These are phyloP conservation scores for Sitta europaea DNA, from an alignment of 2,113 vertebrate genomes.

Conservation along the genomic window DNA sequence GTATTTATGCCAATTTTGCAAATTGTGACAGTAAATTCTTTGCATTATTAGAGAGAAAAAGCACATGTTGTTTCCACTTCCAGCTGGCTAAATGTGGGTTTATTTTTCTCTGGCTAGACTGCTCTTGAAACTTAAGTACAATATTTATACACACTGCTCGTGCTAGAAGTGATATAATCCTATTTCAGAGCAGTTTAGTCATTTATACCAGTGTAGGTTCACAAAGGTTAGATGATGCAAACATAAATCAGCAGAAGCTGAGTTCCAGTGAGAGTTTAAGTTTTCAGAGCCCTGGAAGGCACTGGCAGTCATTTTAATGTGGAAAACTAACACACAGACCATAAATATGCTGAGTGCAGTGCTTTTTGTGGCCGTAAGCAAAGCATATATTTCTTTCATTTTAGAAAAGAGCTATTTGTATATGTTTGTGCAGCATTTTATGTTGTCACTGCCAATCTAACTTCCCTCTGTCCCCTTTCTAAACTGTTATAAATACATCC, in stretches of 20 bases:
- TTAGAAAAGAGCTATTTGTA: background rate
- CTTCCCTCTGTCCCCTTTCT: background rate
- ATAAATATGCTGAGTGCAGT: conserved; percentile 7
- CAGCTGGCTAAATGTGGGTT: background rate
- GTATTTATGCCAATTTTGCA: background rate
- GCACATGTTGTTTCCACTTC: background rate
- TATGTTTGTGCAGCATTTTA: background rate
- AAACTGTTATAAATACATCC: background rate
- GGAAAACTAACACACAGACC: background rate
- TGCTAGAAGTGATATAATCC: conserved; percentile 1
- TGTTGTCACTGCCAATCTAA: background rate
- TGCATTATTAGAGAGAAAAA: background rate
- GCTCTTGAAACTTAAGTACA: background rate
- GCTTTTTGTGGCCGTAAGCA: background rate
- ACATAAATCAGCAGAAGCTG: background rate
- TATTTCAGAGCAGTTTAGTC: conserved; percentile 41
- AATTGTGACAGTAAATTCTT: background rate
- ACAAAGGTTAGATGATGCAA: conserved; percentile 29
- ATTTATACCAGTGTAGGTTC: background rate
- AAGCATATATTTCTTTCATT: background rate
- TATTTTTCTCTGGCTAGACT: background rate
- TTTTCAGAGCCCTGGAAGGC: conserved; percentile 53
- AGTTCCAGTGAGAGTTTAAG: conserved; percentile 2
- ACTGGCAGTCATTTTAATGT: conserved; percentile 20
- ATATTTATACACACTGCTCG: background rate